Conservation (phyloP, 2,888 invertebrate genomes). For the Plagodis pulveraria region DNA sequence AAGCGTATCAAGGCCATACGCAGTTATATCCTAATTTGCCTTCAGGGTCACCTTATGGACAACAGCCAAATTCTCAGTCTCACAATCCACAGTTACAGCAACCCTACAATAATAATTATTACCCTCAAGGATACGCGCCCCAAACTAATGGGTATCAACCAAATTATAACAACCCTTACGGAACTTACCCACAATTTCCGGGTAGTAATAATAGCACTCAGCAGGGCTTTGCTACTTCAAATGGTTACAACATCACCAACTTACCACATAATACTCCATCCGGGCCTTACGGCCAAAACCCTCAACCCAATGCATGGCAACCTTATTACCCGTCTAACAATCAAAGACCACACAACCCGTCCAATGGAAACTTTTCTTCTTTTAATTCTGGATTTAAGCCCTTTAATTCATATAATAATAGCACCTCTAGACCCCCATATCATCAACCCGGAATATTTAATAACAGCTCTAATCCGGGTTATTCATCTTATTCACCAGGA, state of each 20-base stretch:
- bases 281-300: slow-evolving; percentile 11
- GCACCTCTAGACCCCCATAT: slow-evolving; percentile 23
- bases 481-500: slow-evolving; percentile 14
- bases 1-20: slow-evolving; percentile 44
- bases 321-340: slow-evolving; percentile 5
- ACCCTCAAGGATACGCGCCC: slow-evolving; percentile 2
- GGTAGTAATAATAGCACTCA: slow-evolving; percentile 5
- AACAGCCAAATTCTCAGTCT: slow-evolving; percentile 30
- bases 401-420: slow-evolving; percentile 23
- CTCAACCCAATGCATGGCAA: slow-evolving; percentile 10
- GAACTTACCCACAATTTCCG: slow-evolving; percentile 1
- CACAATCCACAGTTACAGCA: slow-evolving; percentile 16
- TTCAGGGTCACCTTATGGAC: slow-evolving; percentile 43
- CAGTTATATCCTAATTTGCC: slow-evolving; percentile 52
- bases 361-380: slow-evolving; percentile 10
- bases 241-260: slow-evolving; percentile 5
- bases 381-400: slow-evolving; percentile 20
- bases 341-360: slow-evolving; percentile 13
- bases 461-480: slow-evolving; percentile 25
- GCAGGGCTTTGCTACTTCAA: slow-evolving; percentile 5
- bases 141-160: slow-evolving; percentile 11
- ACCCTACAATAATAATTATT: slow-evolving; percentile 10
- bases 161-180: slow-evolving; percentile 7
- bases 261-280: slow-evolving; percentile 5
- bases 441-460: slow-evolving; percentile 20